Conservation (phyloP, 2,113 vertebrate genomes). For the Malurus melanocephalus region DNA sequence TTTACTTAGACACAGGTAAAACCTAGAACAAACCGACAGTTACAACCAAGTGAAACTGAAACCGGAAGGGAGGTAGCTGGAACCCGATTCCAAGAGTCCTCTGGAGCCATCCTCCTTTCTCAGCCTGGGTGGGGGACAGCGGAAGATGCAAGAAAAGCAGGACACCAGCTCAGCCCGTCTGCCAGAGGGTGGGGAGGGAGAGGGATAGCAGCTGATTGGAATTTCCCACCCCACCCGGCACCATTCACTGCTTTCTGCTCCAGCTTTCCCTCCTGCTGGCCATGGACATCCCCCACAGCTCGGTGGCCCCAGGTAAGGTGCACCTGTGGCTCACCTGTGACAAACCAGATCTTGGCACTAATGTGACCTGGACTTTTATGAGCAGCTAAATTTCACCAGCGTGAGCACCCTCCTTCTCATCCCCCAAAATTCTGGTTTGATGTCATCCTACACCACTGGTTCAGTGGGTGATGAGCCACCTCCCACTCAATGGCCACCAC, state of each 20-base stretch:
- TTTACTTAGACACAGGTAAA: constrained; percentile 77
- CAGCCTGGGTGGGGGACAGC: constrained; percentile 14
- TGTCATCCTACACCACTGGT: rapidly evolving
- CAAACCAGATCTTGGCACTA: constrained; percentile 33
- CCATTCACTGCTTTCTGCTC: constrained; percentile 3
- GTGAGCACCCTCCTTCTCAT: not conserved
- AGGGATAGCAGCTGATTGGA: constrained; percentile 37
- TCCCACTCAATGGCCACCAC: not conserved
- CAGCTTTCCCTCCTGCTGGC: not conserved
- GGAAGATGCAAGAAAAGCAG: constrained; percentile 52
- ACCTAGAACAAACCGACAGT: constrained; percentile 79
- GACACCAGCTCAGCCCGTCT: constrained; percentile 50
- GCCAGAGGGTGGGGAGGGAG: not conserved
- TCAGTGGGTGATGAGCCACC: not conserved
- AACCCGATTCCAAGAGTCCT: constrained; percentile 69
- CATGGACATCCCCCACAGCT: not conserved
- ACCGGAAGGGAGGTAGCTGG: constrained; percentile 79
- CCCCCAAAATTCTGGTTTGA: not conserved
- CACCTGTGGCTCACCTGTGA: not conserved
- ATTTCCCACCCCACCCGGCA: constrained; percentile 42
- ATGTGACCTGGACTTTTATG: not conserved
- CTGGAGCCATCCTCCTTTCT: constrained; percentile 58
- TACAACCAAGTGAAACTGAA: constrained; percentile 78
- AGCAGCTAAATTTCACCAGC: constrained; percentile 20
- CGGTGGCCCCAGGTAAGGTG: not conserved